Evolutionary conservation across 2,888 invertebrate genomes (phyloP).

Genomic region (Agriopis marginaria): DNA sequence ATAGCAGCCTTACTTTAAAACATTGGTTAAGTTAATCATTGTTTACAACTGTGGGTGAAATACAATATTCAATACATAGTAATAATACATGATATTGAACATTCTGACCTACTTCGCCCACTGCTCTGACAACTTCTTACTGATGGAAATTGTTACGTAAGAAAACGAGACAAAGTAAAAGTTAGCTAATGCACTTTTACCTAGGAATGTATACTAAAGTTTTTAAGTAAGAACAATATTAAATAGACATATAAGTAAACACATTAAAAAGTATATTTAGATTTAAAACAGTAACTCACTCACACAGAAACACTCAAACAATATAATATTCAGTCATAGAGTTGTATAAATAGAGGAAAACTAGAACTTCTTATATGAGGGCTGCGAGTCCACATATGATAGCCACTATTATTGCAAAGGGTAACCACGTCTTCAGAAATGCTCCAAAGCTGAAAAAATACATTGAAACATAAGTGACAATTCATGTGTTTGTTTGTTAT

Average conservation of each 20-base stretch:
- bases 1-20: no score
- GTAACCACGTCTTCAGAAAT: slow-evolving; percentile 94
- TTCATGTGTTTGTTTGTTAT: background rate
- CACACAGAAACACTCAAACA: slow-evolving; percentile 5
- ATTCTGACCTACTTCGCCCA: no score
- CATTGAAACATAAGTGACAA: background rate
- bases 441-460: slow-evolving; percentile 85
- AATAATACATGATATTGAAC: no score
- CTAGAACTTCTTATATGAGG: slow-evolving; percentile 56
- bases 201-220: background rate
- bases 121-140: no score
- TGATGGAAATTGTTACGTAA: no score
- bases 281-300: background rate
- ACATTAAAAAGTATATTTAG: background rate
- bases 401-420: slow-evolving; percentile 88
- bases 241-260: background rate
- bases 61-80: no score
- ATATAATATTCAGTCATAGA: slow-evolving; percentile 8
- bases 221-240: background rate
- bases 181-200: background rate
- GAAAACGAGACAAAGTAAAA: background rate
- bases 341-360: background rate
- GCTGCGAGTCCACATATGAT: slow-evolving; percentile 70
- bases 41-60: no score
- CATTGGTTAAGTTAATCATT: no score